These are phyloP conservation scores for Pristionchus arcanus DNA, from an alignment of 2,888 invertebrate genomes.

Conservation along the genomic window DNA sequence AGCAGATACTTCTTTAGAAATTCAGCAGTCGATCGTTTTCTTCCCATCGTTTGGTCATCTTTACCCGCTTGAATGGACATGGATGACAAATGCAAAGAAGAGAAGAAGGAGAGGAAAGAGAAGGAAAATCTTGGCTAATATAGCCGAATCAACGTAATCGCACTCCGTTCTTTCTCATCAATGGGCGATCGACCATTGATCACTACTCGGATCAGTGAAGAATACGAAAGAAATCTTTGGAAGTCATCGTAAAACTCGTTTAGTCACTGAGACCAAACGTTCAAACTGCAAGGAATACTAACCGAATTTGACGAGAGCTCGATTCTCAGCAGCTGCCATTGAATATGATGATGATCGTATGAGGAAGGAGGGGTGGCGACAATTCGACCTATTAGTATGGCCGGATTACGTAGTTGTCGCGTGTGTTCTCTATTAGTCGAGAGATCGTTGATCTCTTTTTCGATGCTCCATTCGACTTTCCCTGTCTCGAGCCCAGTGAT, in stretches of 20 bases:
- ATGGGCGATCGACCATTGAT: slow-evolving; percentile 43
- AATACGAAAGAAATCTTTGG: background rate
- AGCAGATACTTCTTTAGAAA: slow-evolving; percentile 38
- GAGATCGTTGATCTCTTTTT: slow-evolving; percentile 22
- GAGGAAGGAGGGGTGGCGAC: background rate
- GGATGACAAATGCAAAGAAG: background rate
- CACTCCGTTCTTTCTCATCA: background rate
- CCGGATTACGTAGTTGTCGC: background rate
- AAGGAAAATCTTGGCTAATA: slow-evolving; percentile 6
- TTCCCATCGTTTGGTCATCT: background rate
- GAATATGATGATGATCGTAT: background rate
- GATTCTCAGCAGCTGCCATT: slow-evolving; percentile 12
- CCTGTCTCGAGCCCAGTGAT: background rate
- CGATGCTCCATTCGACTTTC: background rate
- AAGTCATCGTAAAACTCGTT: slow-evolving; percentile 24
- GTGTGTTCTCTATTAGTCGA: slow-evolving; percentile 38
- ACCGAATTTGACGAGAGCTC: slow-evolving; percentile 18
- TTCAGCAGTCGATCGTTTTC: slow-evolving; percentile 30
- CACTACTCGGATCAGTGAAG: background rate
- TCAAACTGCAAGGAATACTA: background rate
- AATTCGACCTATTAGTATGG: background rate
- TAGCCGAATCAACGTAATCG: background rate
- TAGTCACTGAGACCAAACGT: background rate
- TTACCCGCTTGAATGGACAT: background rate
- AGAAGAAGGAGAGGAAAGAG: background rate